Evolutionary conservation across 2,797 vertebrate species (phyloP), one percentile per base, ranked within the genome.

Genomic region (Scyliorhinus canicula): DNA sequence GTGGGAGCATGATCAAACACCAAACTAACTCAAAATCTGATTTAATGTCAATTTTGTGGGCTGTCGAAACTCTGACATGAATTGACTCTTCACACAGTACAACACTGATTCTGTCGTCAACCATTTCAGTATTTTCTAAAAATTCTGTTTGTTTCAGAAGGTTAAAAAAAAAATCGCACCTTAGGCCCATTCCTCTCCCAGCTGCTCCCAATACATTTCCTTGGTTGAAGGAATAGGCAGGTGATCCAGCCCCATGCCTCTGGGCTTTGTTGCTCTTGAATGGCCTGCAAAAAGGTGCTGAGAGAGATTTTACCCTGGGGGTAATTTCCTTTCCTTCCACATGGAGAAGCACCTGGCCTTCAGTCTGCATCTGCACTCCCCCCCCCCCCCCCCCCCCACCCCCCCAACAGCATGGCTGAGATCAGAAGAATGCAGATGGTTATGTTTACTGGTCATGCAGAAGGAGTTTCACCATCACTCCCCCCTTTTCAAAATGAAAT

Each of bases 311-410:
- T 91, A 63, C 19, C 88, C 88, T 44, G 88, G 57, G 57, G 88
- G 88, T 91, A 57, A 91, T 91, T 91, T 91, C 88, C 60, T 40
- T 60, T 63, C 35, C 86, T n/a, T 91, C 88, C 88, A 91, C 40
- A 60, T 91, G 88, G 57, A 63, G 88, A 91, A 91, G 88, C 88
- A 91, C 88, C 88, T 91, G 88, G 35, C 88, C 57, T 91, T 44
- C n/a, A 26, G n/a, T 91, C 88, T 91, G 88, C 88, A 40, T 91
- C 88, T 44, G n/a, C 57, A 40, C n/a, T 91, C 44, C 60, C 21
- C 35, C n/a, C n/a, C n/a, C n/a, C n/a, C n/a, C n/a, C n/a, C n/a
- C n/a, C n/a, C n/a, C n/a, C n/a, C n/a, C n/a, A n/a, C n/a, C n/a
- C n/a, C n/a, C 57, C 57, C 8, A n/a, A 65, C 88, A 91, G 16